Conservation (phyloP, 1,140 invertebrate genomes). For the Tetragnatha versicolor region DNA sequence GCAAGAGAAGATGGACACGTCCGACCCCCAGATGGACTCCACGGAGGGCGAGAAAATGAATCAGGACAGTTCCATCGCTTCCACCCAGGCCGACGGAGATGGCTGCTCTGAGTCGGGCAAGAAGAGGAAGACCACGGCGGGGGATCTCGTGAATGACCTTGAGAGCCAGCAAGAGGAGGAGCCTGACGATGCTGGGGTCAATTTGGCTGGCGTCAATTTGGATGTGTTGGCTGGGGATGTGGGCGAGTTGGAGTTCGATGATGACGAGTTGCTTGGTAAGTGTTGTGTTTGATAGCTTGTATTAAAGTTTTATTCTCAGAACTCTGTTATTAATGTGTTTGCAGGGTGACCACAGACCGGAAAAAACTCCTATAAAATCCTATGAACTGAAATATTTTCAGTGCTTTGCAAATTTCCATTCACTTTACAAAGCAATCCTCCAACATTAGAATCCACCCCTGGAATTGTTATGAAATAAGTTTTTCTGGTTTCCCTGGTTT, state of each 20-base stretch:
- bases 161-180: conserved; percentile 67
- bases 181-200: conserved; percentile 1
- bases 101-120: neutral
- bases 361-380: no score
- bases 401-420: no score
- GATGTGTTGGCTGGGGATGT: conserved; percentile 70
- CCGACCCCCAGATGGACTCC: neutral
- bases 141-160: conserved; percentile 79
- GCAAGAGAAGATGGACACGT: conserved; percentile 6
- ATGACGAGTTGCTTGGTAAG: conserved; percentile 83
- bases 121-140: conserved; percentile 68
- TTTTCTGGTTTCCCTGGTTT: no score
- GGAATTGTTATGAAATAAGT: no score
- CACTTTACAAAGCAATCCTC: no score
- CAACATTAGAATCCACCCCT: no score
- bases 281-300: no score
- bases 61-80: neutral
- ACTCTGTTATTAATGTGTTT: no score
- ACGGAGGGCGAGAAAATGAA: no score
- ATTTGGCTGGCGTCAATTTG: conserved; percentile 18
- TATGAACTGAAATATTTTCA: no score
- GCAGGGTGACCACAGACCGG: no score
- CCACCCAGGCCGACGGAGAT: conserved; percentile 2
- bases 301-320: no score
- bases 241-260: conserved; percentile 81